These are phyloP conservation scores for Caenorhabditis japonica DNA, from an alignment of 2,888 invertebrate genomes.

Conservation along the genomic window DNA sequence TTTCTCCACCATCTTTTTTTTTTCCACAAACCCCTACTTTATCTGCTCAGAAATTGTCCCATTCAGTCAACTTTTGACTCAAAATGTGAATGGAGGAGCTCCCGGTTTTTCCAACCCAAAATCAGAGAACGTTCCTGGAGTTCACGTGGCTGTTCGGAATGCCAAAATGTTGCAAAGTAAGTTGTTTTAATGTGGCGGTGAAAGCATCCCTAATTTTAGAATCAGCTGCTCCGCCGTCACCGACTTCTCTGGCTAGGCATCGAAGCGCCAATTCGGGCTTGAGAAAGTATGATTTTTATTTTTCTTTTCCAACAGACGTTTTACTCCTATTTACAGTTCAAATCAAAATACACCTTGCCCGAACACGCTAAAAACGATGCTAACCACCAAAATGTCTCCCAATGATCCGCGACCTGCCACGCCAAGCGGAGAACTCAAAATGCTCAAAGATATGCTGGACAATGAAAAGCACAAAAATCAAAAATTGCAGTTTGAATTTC, in stretches of 20 bases:
- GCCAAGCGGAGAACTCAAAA: constrained; percentile 44
- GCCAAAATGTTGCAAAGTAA: no score
- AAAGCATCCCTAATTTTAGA: no score
- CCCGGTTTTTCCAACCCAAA: no score
- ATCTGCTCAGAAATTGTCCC: no score
- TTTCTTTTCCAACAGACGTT: neutral
- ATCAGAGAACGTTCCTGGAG: no score
- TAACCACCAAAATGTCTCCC: constrained; percentile 6
- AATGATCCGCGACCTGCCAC: constrained; percentile 12
- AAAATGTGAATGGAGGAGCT: neutral
- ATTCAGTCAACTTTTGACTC: constrained; percentile 2
- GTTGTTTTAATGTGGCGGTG: no score
- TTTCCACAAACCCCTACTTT: neutral
- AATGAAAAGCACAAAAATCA: constrained; percentile 34
- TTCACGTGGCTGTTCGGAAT: no score
- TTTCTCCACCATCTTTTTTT: neutral
- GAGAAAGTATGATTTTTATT: constrained; percentile 16
- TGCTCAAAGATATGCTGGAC: constrained; percentile 48
- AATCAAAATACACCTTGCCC: constrained; percentile 3
- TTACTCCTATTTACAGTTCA: neutral
- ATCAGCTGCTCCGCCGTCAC: constrained; percentile 7
- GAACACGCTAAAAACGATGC: neutral
- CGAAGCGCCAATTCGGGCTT: constrained; percentile 33
- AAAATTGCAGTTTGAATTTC: constrained; percentile 21
- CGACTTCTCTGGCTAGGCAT: constrained; percentile 28